These are phyloP conservation scores for Cydia pomonella DNA, from an alignment of 1,140 invertebrate species.

Conservation along the genomic window DNA sequence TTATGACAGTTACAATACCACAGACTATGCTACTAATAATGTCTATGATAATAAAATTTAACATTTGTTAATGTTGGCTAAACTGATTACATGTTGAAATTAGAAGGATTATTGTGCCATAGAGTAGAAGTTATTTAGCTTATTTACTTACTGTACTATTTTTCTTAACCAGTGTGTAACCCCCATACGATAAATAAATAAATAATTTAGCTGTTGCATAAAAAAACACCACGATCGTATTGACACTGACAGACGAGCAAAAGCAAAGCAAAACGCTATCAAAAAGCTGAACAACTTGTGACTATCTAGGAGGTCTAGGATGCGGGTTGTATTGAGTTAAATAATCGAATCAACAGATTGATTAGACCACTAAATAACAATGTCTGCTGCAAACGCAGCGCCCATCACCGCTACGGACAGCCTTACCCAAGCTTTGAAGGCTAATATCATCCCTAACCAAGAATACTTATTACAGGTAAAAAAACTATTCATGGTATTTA, in stretches of 20 bases:
- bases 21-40: background rate
- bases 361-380: constrained; percentile 35
- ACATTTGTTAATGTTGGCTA: background rate
- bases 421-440: constrained; percentile 87
- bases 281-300: background rate
- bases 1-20: no score
- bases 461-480: constrained; percentile 91
- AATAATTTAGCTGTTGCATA: no score
- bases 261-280: background rate
- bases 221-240: background rate
- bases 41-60: no score
- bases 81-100: background rate
- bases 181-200: no score
- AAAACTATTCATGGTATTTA: constrained; percentile 7
- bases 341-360: background rate
- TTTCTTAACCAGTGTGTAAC: no score
- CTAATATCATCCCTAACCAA: constrained; percentile 93
- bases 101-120: background rate
- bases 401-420: constrained; percentile 88
- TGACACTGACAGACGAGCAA: background rate
- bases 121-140: background rate
- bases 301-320: background rate
- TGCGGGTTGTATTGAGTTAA: background rate
- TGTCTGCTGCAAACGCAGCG: constrained; percentile 64
- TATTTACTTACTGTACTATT: no score